Base-by-base conservation (phyloP, 2,113 vertebrate genomes). In the Scophthalmus maximus region DNA sequence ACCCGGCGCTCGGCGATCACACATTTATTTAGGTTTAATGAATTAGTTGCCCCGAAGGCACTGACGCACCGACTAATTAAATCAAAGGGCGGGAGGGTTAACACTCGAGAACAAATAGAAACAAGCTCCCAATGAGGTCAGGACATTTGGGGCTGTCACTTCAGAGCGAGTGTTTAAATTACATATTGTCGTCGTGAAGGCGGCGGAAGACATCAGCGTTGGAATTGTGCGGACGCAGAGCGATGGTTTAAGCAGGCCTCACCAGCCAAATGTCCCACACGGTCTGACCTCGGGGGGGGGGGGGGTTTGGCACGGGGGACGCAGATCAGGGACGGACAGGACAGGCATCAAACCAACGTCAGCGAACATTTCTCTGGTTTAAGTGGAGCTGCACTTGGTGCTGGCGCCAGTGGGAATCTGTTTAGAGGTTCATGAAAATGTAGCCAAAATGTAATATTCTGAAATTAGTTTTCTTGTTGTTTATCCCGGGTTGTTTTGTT, bases 271-370 rank as follows among this genome's bases (percentile, higher is more conserved):
- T 34, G 73, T 71, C 78, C 66, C 67, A 76, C 78, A 59, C 64
- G 68, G 65, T 36, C 68, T 69, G 73, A 64, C 66, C 74, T 69
- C 58, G 42, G 74, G 63, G 72, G 20, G 72, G 73, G 42, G 74
- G 63, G 72, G 20, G 72, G 73, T 68, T 71, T 83, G 79, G 79
- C 79, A 68, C 11, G 22, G 29, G n/a, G 11, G 56, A 67, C 57
- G 8, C 2, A 2, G 53, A 20, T 29, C 26, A 74, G 50, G 22
- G 57, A 70, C 59, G 55, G 64, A 32, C 64, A 20, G 58, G 53
- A 5, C 38, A 76, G 68, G 63, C 76, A 64, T 66, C 42, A 36
- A 63, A 80, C 66, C 58, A 80, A 71, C 6, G 42, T 51, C 68
- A 60, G 42, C 64, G 34, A 27, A 66, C 50, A 60, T 32, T 68